Percentiles rank a stretch among this genome's conserved stretches.
Evolutionary conservation across 1,140 invertebrate genomes (phyloP).

Genomic region (Cyphomyrmex costatus): DNA sequence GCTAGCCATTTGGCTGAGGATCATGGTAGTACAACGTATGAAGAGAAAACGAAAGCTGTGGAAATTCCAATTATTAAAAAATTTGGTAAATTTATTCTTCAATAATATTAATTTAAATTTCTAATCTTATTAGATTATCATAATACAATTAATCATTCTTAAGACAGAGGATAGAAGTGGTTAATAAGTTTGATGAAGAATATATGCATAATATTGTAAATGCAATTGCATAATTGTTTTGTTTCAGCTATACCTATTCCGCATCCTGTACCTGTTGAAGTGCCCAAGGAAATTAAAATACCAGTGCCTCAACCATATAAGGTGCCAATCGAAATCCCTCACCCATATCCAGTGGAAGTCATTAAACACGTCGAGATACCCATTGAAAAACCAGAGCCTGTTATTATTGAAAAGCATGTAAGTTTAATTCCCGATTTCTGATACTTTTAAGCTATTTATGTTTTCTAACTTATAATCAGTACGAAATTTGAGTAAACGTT

Average conservation of each 20-base stretch:
- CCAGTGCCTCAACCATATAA: conserved; percentile 92
- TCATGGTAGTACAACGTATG: conserved; percentile 79
- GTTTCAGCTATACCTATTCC: conserved; percentile 90
- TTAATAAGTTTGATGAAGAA: neutral
- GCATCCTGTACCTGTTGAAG: conserved; percentile 91
- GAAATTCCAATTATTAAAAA: conserved; percentile 92
- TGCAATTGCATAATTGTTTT: neutral
- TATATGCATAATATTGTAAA: neutral
- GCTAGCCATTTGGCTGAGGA: conserved; percentile 76
- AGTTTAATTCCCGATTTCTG: conserved; percentile 59
- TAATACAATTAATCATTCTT: neutral
- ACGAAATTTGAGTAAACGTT: neutral
- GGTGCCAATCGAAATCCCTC: conserved; percentile 91
- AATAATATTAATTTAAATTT: conserved; percentile 23
- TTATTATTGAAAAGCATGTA: conserved; percentile 90
- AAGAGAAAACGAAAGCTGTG: conserved; percentile 88
- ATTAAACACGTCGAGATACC: conserved; percentile 89
- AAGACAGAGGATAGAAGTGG: neutral
- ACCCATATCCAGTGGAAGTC: conserved; percentile 91
- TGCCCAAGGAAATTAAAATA: conserved; percentile 91
- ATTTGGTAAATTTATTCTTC: conserved; percentile 84
- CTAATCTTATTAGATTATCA: neutral
- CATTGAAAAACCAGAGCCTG: conserved; percentile 92
- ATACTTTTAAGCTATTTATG: neutral
- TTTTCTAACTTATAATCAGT: neutral